Base-by-base conservation (phyloP, 2,888 invertebrate species). In the Nemotelus pantherinus region DNA sequence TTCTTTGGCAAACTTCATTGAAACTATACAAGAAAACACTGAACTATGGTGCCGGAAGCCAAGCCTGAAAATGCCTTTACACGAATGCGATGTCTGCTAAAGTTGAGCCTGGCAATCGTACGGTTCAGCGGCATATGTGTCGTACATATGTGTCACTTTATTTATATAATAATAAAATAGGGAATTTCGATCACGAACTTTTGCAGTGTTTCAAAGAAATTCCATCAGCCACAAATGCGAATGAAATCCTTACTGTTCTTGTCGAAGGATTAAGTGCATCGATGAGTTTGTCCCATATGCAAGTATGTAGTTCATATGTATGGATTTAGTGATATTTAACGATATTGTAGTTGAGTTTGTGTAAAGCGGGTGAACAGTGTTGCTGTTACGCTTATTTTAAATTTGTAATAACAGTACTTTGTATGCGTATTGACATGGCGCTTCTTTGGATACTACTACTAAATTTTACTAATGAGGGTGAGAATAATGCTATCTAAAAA, bases 101-200 rank as follows among this genome's bases (percentile, higher is more conserved):
- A 25, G 25, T 25, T 25, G 25, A 25, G 25, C 25, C 25, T 25
- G 25, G 25, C 25, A 25, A 25, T 25, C 25, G 25, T 25, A 25
- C 1, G 25, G 25, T 25, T 25, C 25, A 25, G 25, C 25, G 25
- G 25, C 25, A 25, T 25, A 25, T 25, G 25, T 25, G 25, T 25
- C 25, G 25, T n/a, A 45, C 5, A 39, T 10, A n/a, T 65, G 43
- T 55, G 10, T n/a, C 25, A 44, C 45, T 43, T 44, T 45, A 57
- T 72, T 57, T 58, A n/a, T 70, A 55, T 53, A n/a, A 71, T 55
- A 53, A 58, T 45, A 4, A 72, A 72, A 72, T 72, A 43, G 71
- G 47, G 45, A 72, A 72, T 72, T 72, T 72, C 71, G 71, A 58
- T 72, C 71, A 72, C 71, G 71, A 72, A 72, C 71, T 44, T 55